Evolutionary conservation across 2,113 vertebrate species (phyloP), one percentile per base, ranked within the genome.

Genomic region (Tetrax tetrax): DNA sequence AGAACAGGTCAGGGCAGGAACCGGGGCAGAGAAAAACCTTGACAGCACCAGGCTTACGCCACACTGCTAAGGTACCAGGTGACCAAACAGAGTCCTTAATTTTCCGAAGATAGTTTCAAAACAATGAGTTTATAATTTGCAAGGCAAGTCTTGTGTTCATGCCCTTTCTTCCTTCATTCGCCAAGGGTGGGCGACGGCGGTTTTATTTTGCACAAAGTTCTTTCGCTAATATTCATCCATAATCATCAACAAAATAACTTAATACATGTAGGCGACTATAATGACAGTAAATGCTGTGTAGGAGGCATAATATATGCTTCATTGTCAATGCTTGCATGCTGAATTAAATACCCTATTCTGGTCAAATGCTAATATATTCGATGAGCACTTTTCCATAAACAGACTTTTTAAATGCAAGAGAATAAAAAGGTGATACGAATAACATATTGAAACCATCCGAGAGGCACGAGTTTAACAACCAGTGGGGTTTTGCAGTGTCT

Each of bases 291-390:
- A 83, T 94, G 68, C 54, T 74, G 69, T 87, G 84, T 82, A 82
- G 89, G 93, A 95, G 92, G 95, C 87, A 78, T 89, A 96, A 95
- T 80, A 68, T 63, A 53, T 92, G 56, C 83, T 84, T 78, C 61
- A 54, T 69, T 57, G 51, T 72, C 91, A 92, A 12, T 43, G 53
- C 60, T 75, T 37, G 87, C 66, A 66, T 27, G 23, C 45, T 77
- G 57, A 87, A 93, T 94, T 93, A 95, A 91, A 65, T 47, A 75
- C n/a, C 33, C 68, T n/a, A 20, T 82, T 74, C 83, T 95, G 90
- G 87, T 86, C 88, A 95, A 94, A 97, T 60, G 71, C 78, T 95
- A 96, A 85, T 72, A 66, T 37, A 47, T 93, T 95, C 79, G 61
- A 63, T 22, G 38, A 96, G 68, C 24, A 69, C 47, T 78, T 91